Conservation (phyloP, 2,113 vertebrate species). For the Ornithorhynchus anatinus region DNA sequence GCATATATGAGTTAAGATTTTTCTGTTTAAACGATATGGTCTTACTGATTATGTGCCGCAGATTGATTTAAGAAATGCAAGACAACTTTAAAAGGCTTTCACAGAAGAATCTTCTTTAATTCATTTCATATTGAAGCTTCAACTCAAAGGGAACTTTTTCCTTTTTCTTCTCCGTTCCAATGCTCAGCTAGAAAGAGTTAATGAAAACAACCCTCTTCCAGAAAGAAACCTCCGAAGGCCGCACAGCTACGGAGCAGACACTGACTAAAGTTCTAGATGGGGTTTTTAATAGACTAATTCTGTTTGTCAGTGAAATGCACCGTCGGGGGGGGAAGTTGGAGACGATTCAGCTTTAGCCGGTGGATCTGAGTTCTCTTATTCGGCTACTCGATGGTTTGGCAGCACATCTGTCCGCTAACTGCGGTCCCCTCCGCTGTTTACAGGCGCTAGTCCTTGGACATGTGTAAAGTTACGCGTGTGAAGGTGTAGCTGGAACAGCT, state of each 20-base stretch:
- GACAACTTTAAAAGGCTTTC: conserved; percentile 69
- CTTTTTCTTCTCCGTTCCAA: conserved; percentile 45
- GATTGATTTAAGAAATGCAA: conserved; percentile 75
- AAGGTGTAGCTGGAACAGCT: no score
- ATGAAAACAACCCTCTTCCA: conserved; percentile 49
- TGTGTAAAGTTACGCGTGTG: no score
- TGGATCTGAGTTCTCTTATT: no score
- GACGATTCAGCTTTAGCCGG: no score
- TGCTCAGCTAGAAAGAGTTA: conserved; percentile 38
- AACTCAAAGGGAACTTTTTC: conserved; percentile 52
- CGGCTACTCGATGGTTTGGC: no score
- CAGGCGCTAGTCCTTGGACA: no score
- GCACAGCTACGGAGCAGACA: conserved; percentile 30
- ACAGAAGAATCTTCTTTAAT: conserved; percentile 68
- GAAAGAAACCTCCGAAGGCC: conserved; percentile 34
- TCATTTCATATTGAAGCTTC: conserved; percentile 59
- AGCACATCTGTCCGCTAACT: no score
- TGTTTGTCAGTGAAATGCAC: conserved; percentile 18
- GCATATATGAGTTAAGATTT: conserved; percentile 64
- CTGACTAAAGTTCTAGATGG: background rate
- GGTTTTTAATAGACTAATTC: background rate
- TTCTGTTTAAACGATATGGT: conserved; percentile 72
- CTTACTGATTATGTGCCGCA: conserved; percentile 73
- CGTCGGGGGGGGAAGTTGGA: no score
- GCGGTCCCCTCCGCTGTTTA: no score